phyloP scores from a whole-genome alignment of 2,888 invertebrate genomes.

The Mycalesis mineus region DNA sequence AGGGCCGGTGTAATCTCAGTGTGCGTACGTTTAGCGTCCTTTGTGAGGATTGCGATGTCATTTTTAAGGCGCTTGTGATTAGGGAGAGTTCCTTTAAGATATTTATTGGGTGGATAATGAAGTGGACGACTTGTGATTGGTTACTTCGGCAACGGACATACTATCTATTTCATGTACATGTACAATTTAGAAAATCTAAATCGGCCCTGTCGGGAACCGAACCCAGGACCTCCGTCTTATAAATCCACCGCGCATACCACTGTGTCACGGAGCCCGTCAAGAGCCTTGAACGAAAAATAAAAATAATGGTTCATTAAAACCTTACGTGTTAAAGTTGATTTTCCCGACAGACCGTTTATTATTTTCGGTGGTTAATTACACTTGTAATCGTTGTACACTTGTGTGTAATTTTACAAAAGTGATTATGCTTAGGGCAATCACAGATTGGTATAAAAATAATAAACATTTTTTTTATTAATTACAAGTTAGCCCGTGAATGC shows the following conservation, averaged over 20 bases:
- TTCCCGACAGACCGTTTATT: constrained; percentile 24
- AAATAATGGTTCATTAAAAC: not conserved
- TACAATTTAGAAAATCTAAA: no score
- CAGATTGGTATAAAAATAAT: not conserved
- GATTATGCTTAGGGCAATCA: constrained; percentile 1
- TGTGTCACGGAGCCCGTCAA: no score
- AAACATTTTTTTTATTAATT: no score
- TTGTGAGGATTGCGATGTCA: constrained; percentile 35
- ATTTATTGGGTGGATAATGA: constrained; percentile 21
- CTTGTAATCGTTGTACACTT: constrained; percentile 42
- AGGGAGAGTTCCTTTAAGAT: constrained; percentile 6
- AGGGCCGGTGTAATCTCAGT: constrained; percentile 62
- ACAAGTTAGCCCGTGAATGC: no score
- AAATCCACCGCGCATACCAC: no score
- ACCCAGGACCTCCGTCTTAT: no score
- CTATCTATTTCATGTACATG: not conserved
- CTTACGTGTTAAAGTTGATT: constrained; percentile 13
- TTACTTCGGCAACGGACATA: not conserved
- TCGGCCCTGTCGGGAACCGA: no score
- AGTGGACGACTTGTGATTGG: constrained; percentile 1
- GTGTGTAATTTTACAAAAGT: constrained; percentile 40
- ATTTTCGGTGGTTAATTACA: constrained; percentile 46
- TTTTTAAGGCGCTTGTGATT: constrained; percentile 31
- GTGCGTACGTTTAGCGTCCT: constrained; percentile 49
- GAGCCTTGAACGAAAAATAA: no score